Percentiles rank a stretch among this genome's conserved stretches.
Evolutionary conservation across 2,797 vertebrate species (phyloP).

Genomic region (Podarcis siculus): DNA sequence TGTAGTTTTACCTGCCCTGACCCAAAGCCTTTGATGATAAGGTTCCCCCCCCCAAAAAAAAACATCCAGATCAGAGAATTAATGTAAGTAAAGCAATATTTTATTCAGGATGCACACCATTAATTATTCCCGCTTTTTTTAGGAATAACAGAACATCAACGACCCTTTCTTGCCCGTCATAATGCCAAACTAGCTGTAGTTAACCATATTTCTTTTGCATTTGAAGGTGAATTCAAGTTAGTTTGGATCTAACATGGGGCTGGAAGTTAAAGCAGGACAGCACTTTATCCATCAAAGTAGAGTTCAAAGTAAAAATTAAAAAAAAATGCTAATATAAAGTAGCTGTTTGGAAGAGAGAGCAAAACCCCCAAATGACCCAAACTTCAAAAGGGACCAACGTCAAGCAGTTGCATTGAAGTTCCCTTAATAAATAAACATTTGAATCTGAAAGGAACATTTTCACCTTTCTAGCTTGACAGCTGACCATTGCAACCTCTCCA

Average conservation of each 20-base stretch:
- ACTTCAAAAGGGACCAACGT: slow-evolving; percentile 42
- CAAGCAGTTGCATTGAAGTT: slow-evolving; percentile 41
- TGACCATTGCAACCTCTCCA: not conserved
- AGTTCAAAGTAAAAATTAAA: slow-evolving; percentile 42
- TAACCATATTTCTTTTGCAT: slow-evolving; percentile 30
- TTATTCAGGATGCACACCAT: not conserved
- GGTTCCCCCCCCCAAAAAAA: not conserved
- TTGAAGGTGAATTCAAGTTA: not conserved
- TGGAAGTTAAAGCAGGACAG: slow-evolving; percentile 12
- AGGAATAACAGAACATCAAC: not conserved
- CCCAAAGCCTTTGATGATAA: not conserved
- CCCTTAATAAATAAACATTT: slow-evolving; percentile 55
- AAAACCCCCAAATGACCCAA: slow-evolving; percentile 15
- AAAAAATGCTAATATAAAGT: slow-evolving; percentile 25
- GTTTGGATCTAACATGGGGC: slow-evolving; percentile 6
- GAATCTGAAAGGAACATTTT: slow-evolving; percentile 62
- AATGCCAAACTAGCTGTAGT: not conserved
- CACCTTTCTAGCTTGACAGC: slow-evolving; percentile 55
- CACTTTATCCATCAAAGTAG: slow-evolving; percentile 42
- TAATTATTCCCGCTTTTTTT: not conserved
- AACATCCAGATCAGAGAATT: not conserved
- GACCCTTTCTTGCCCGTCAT: not conserved
- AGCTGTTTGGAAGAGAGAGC: slow-evolving; percentile 34
- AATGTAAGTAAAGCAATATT: not conserved
- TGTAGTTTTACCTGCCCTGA: not conserved